Base-by-base conservation (phyloP, 2,888 invertebrate genomes). In the Napeogenes sylphis region DNA sequence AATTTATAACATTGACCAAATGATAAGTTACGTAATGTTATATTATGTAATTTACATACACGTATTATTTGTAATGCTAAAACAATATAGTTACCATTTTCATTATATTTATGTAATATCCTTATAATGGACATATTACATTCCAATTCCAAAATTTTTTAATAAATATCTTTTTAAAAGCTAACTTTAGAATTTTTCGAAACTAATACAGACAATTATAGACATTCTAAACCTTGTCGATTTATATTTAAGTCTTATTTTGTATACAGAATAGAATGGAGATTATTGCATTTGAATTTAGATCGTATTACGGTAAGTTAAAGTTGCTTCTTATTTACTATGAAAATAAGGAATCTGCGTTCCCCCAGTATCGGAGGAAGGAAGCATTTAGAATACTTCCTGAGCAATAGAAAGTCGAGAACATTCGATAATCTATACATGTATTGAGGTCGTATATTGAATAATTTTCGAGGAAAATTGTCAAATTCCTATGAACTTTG, bases 351-450 rank as follows among this genome's bases (percentile, higher is more conserved):
- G 35, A 33, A 55, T 47, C 35, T 21, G 13, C 45, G 58, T 45
- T 51, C 21, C 58, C 47, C 58, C 45, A 47, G 58, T 63, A 58
- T 53, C 30, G 58, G 58, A 61, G 69, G 69, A 67, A 70, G 70
- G 69, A 68, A 70, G 60, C 63, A 61, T 69, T 70, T 70, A 68
- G 66, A 68, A 64, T 55, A 61, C 64, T 68, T 70, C 69, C 70
- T 65, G 66, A 58, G 66, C 63, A 61, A 61, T 61, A 58, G 58
- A 64, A 64, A 62, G 64, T 64, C 62, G 66, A 61, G 68, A 64
- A 66, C 60, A 59, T 66, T 62, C 64, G 58, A 61, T 55, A 58
- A 58, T 61, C 55, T 55, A 30, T 55, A 33, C 55, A 55, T 35
- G 55, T 55, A 55, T 55, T 55, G 35, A n/a, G 55, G 35, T n/a